Evolutionary conservation across 2,888 invertebrate genomes (phyloP).

Genomic region (Falcaria lacertinaria): DNA sequence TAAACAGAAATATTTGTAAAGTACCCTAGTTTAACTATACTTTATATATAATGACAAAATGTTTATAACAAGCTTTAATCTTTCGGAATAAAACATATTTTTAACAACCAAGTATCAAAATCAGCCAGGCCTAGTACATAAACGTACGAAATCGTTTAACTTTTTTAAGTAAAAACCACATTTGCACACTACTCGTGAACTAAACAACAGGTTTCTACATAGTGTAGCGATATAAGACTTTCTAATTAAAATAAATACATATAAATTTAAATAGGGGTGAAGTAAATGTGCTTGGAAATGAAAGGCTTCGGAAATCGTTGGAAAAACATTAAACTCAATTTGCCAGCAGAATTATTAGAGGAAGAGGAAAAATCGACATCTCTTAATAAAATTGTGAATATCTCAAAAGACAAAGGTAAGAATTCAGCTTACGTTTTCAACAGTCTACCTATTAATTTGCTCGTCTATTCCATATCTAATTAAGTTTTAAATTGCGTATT

Average conservation of each 20-base stretch:
- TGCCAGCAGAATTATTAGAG: constrained; percentile 33
- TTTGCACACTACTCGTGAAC: constrained; percentile 14
- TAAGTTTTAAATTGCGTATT: no score
- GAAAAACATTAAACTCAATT: constrained; percentile 56
- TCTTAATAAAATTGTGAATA: constrained; percentile 41
- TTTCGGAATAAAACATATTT: neutral
- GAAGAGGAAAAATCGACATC: constrained; percentile 28
- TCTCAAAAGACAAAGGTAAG: constrained; percentile 58
- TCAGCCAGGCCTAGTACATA: constrained; percentile 6
- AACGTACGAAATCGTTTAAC: constrained; percentile 34
- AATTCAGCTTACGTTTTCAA: no score
- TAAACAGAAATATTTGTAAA: no score
- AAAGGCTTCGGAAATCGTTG: constrained; percentile 50
- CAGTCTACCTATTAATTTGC: neutral
- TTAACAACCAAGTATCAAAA: constrained; percentile 31
- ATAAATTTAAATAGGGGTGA: constrained; percentile 4
- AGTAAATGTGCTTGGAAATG: constrained; percentile 29
- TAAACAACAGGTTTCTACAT: constrained; percentile 23
- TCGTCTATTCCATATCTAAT: neutral
- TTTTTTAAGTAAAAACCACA: constrained; percentile 28
- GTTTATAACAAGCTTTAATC: no score
- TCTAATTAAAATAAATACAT: constrained; percentile 7
- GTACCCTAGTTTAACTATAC: no score
- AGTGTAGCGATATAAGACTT: constrained; percentile 13
- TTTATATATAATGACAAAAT: no score